A percentile compares a stretch with the other conserved stretches of the same genome.
Conservation (phyloP, 1,140 invertebrate species). For the Antheraea pernyi region DNA sequence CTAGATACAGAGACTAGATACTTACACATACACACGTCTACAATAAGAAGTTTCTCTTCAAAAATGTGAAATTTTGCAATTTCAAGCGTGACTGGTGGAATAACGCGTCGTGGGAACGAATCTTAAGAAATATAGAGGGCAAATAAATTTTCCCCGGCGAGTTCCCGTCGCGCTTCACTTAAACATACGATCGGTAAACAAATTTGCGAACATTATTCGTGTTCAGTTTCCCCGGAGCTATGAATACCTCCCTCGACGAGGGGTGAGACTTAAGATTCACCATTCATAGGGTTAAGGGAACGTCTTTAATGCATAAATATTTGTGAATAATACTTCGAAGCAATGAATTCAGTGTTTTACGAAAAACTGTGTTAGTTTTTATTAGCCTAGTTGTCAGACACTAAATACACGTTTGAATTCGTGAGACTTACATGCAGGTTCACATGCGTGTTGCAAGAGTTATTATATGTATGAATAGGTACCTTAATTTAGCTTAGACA, state of each 20-base stretch:
- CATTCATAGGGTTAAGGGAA: conserved; percentile 64
- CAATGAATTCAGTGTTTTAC: not conserved
- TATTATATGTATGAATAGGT: too few relatives aligned
- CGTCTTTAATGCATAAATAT: conserved; percentile 50
- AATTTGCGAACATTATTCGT: conserved; percentile 72
- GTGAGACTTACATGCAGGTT: too few relatives aligned
- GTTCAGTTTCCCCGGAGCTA: conserved; percentile 29
- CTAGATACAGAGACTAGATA: too few relatives aligned
- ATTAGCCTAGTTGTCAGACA: too few relatives aligned
- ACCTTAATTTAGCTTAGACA: too few relatives aligned
- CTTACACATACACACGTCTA: too few relatives aligned
- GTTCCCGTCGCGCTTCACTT: conserved; percentile 7
- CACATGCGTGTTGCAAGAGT: too few relatives aligned
- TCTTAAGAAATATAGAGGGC: not conserved
- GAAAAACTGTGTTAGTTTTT: too few relatives aligned
- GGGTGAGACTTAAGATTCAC: conserved; percentile 59
- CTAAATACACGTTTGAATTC: too few relatives aligned
- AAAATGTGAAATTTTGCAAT: too few relatives aligned
- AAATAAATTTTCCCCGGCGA: not conserved
- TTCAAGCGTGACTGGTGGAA: too few relatives aligned
- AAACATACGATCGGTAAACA: conserved; percentile 58
- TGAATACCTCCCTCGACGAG: conserved; percentile 52
- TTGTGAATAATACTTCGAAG: conserved; percentile 13
- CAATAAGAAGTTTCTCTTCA: too few relatives aligned
- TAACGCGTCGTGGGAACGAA: not conserved